These are phyloP conservation scores for Oriolus oriolus DNA, from an alignment of 2,113 vertebrate species.

Conservation along the genomic window DNA sequence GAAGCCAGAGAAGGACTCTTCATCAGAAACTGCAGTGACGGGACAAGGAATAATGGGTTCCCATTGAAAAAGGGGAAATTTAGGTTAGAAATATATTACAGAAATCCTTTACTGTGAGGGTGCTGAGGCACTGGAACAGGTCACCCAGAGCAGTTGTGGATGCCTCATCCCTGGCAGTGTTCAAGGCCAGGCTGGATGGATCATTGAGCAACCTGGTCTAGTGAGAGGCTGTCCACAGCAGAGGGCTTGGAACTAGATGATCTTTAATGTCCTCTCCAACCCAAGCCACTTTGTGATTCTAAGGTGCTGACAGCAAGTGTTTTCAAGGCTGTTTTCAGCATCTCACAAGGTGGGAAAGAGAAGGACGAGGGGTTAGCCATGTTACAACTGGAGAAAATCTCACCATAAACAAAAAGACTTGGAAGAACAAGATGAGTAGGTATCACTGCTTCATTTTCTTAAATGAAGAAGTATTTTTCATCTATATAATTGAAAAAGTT, in stretches of 20 bases:
- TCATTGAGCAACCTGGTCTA: neutral
- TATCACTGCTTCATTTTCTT: neutral
- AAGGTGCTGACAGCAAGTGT: neutral
- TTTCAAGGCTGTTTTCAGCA: neutral
- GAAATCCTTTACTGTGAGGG: neutral
- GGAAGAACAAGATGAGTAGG: neutral
- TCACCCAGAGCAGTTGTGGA: neutral
- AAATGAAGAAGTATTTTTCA: neutral
- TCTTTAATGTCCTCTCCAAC: neutral
- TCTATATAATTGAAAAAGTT: neutral
- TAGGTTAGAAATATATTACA: neutral
- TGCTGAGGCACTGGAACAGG: neutral
- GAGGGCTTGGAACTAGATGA: neutral
- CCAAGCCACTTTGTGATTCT: neutral
- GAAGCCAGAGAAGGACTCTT: neutral
- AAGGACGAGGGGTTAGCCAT: neutral
- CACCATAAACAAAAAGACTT: neutral
- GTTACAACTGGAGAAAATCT: neutral
- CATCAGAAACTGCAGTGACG: neutral
- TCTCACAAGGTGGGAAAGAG: neutral
- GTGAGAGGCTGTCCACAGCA: neutral
- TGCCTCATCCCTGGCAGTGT: neutral
- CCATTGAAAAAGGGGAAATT: neutral
- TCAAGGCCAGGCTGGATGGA: neutral
- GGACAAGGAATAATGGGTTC: neutral